phyloP scores from a whole-genome alignment of 1,140 invertebrate species.

The Conus betulinus region DNA sequence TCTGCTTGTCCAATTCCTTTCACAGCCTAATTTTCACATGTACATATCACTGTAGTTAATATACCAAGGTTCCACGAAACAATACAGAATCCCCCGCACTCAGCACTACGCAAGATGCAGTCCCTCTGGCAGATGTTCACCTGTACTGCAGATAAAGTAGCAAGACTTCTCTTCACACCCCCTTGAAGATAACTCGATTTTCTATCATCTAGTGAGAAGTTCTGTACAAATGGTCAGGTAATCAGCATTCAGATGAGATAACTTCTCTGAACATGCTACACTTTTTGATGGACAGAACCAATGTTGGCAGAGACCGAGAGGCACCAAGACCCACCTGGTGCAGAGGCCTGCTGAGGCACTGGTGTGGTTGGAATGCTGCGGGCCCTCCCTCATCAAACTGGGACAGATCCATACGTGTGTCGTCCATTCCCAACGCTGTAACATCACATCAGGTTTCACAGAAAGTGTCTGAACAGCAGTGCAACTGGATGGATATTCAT shows the following conservation, averaged over 20 bases:
- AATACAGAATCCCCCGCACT: no score
- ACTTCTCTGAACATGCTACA: neutral
- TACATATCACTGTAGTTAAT: no score
- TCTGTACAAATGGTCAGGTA: neutral
- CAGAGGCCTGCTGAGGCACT: conserved; percentile 44
- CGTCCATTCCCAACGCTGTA: conserved; percentile 81
- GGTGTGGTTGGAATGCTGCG: conserved; percentile 85
- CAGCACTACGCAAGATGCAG: no score
- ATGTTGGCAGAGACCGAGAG: neutral
- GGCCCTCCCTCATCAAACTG: conserved; percentile 80
- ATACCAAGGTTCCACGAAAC: no score
- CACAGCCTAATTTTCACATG: no score
- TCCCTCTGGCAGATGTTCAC: no score
- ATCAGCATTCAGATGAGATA: neutral
- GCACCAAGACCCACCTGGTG: neutral
- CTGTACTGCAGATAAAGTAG: no score
- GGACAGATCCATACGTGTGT: conserved; percentile 85
- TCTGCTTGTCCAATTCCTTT: no score
- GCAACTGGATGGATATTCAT: no score
- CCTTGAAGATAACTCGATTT: neutral
- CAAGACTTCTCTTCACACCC: no score
- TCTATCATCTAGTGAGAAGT: neutral
- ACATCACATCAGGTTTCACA: neutral
- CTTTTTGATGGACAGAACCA: neutral
- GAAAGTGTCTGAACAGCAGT: no score